phyloP scores from a whole-genome alignment of 2,797 vertebrate species.

The Sardinella longiceps region DNA sequence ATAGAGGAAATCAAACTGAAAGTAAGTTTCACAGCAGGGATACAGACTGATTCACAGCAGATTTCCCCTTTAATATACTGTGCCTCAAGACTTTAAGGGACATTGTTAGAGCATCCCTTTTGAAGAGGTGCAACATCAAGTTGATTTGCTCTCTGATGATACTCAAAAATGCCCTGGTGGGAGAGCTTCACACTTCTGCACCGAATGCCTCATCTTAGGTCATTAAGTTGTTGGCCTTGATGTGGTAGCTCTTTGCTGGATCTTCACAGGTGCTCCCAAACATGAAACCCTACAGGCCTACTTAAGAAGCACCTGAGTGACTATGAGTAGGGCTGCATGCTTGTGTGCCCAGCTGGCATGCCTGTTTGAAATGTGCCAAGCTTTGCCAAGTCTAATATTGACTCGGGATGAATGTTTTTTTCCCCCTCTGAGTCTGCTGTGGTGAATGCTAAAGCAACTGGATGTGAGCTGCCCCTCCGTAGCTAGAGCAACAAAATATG shows the following conservation, averaged over 20 bases:
- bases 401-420: constrained; percentile 52
- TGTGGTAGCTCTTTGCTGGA: neutral
- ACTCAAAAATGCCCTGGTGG: neutral
- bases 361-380: constrained; percentile 17
- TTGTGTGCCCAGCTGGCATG: neutral
- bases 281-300: neutral
- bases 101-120: neutral
- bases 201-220: neutral
- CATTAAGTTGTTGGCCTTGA: neutral
- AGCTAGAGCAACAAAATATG: constrained; percentile 33
- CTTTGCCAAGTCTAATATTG: constrained; percentile 54
- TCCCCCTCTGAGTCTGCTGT: constrained; percentile 27
- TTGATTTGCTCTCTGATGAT: neutral
- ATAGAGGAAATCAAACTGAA: too few species aligned
- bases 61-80: neutral
- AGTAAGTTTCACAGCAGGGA: too few species aligned
- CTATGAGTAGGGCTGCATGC: neutral
- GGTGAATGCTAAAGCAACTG: constrained; percentile 48
- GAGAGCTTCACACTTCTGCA: neutral
- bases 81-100: neutral
- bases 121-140: neutral
- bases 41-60: too few species aligned
- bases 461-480: constrained; percentile 38
- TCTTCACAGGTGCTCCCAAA: neutral
- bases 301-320: neutral